Percentiles rank a stretch among this genome's conserved stretches.
These are phyloP conservation scores for Embiotoca jacksoni DNA, from an alignment of 2,113 vertebrate genomes.

Conservation along the genomic window DNA sequence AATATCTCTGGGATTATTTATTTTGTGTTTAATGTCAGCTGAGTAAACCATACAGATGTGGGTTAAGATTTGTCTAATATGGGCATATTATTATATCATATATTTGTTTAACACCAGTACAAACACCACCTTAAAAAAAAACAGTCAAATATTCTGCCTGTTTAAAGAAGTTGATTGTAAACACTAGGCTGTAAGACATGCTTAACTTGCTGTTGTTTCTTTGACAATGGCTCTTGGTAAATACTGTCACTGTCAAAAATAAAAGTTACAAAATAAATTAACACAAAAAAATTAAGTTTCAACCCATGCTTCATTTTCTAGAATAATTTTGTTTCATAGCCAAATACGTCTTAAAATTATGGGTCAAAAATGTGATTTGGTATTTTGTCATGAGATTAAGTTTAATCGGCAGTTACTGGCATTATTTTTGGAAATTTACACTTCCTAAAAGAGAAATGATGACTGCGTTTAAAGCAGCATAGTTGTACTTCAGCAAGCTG, in stretches of 20 bases:
- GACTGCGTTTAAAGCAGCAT: no score
- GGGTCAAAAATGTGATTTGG: neutral
- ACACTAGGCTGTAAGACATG: neutral
- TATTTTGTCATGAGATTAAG: neutral
- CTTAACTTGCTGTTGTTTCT: no score
- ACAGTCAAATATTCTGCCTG: neutral
- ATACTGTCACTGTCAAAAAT: no score
- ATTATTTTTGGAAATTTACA: neutral
- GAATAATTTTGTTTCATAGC: no score
- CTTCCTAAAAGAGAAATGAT: no score
- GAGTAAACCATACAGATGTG: neutral
- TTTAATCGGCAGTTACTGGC: neutral
- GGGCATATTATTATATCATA: neutral
- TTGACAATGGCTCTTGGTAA: no score
- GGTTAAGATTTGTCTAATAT: no score
- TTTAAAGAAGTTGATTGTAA: neutral
- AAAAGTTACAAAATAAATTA: no score
- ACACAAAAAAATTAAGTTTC: neutral
- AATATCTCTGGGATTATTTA: neutral
- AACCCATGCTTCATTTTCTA: neutral
- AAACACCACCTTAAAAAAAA: neutral
- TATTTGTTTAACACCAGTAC: no score
- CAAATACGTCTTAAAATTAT: neutral
- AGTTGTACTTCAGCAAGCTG: no score
- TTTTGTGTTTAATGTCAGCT: neutral